A percentile compares a stretch with the other conserved stretches of the same genome.
phyloP scores from a whole-genome alignment of 2,797 vertebrate species.

The Gila robusta region DNA sequence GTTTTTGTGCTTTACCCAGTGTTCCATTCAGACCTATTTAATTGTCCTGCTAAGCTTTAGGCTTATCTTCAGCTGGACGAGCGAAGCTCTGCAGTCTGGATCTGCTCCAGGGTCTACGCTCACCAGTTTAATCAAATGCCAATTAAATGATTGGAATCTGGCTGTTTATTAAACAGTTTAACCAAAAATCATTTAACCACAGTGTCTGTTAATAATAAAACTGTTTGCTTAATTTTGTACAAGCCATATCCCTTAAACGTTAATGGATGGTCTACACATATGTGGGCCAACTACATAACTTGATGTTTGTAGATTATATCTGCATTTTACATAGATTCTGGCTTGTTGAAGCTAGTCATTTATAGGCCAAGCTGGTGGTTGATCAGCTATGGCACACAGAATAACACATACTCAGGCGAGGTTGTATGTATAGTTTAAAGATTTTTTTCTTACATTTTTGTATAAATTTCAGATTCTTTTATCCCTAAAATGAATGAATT shows the following conservation, averaged over 20 bases:
- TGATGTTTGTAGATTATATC: background rate
- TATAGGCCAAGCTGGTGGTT: background rate
- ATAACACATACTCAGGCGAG: background rate
- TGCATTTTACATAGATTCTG: background rate
- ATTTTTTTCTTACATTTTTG: no score
- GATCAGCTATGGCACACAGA: background rate
- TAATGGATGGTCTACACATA: background rate
- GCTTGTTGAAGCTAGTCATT: background rate
- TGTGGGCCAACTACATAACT: background rate
- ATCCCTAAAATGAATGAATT: background rate
- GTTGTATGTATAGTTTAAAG: no score
- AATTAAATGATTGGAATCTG: conserved; percentile 53
- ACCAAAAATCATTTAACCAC: conserved; percentile 16
- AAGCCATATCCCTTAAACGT: background rate
- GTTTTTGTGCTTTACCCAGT: conserved; percentile 50
- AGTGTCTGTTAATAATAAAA: background rate
- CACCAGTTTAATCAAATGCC: conserved; percentile 44
- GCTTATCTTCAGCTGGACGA: conserved; percentile 50
- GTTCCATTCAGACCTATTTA: conserved; percentile 51
- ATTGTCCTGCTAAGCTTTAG: conserved; percentile 47
- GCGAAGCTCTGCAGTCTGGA: conserved; percentile 32
- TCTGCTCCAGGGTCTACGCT: conserved; percentile 31
- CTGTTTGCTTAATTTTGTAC: background rate
- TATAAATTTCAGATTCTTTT: background rate
- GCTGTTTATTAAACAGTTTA: conserved; percentile 38